A percentile compares a stretch with the other conserved stretches of the same genome.
phyloP scores from a whole-genome alignment of 1,140 invertebrate species.

The Camponotus pennsylvanicus region DNA sequence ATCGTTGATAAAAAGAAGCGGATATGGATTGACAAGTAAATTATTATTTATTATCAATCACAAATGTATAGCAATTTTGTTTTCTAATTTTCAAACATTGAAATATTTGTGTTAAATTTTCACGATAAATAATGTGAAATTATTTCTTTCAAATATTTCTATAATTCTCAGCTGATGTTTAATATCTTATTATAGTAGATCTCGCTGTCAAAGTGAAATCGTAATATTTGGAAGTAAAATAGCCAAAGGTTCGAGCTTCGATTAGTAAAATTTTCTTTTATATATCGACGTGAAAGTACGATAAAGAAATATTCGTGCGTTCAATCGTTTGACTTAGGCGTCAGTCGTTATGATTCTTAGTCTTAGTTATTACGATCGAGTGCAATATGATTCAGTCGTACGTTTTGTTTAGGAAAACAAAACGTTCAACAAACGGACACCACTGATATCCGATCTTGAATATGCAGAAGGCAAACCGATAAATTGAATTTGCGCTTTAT shows the following conservation, averaged over 20 bases:
- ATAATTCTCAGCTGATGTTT: conserved; percentile 15
- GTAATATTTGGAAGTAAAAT: not conserved
- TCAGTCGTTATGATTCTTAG: conserved; percentile 63
- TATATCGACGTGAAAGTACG: not conserved
- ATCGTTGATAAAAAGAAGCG: not conserved
- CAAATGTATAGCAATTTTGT: not conserved
- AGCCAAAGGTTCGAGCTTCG: not conserved
- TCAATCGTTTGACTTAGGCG: conserved; percentile 44
- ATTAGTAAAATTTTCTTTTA: not conserved
- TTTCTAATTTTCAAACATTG: not conserved
- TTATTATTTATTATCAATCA: not conserved
- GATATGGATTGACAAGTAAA: not conserved
- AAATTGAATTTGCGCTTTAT: conserved; percentile 19
- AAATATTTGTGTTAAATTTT: conserved; percentile 6
- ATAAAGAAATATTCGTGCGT: not conserved
- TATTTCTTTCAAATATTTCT: not conserved
- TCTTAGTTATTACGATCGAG: conserved; percentile 69
- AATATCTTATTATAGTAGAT: conserved; percentile 41
- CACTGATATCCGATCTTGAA: conserved; percentile 40
- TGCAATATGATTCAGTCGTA: conserved; percentile 76
- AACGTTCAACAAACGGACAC: conserved; percentile 39
- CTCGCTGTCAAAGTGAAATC: conserved; percentile 12
- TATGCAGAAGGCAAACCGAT: not conserved
- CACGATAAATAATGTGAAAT: not conserved
- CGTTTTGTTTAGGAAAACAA: conserved; percentile 49